Evolutionary conservation across 2,888 invertebrate species (phyloP), one percentile per base, ranked within the genome.

Genomic region (Campopleginae sp.): DNA sequence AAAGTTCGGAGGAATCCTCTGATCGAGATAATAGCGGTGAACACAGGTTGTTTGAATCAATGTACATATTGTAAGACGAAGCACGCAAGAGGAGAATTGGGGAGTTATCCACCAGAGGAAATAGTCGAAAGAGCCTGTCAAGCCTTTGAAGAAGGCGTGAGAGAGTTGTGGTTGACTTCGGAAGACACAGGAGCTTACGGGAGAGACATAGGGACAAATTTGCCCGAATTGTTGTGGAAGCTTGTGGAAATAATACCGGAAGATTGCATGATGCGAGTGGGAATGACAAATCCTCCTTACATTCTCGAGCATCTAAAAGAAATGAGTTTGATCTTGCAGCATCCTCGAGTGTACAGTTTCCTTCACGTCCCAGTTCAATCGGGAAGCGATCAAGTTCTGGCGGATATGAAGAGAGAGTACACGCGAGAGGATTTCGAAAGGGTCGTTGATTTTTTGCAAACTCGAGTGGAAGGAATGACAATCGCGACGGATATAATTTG

Each of bases 31-130:
- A 98, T 99, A 83, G 96, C 99, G 0, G 98, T 99, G 68, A 99
- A 98, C 93, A 98, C 98, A 0, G 99, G 99, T 0, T 99, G 99
- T 90, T 94, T 99, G 2, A 99, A 99, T 94, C 98, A 99, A 91
- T 99, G 99, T 93, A 99, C 99, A 0, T 99, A 99, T 92, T 99
- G 99, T 92, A 99, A 99, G 94, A 99, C 99, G 0, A 99, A 99
- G 92, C 98, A 99, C 93, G 99, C 99, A 0, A 94, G 99, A 72
- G 99, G 99, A 0, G 98, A 99, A 92, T 94, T 99, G n/a, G 98
- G 98, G 0, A 99, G 98, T 92, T 99, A 99, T 93, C 96, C 96
- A 0, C 97, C 98, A 0, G 97, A 97, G 70, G 98, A 99, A 93
- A 98, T 99, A 65, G 96, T 99, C 0, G 96, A 96, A 81, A 95